A percentile compares a stretch with the other conserved stretches of the same genome.
Evolutionary conservation across 1,140 invertebrate genomes (phyloP).

Genomic region (Zeugodacus cucurbitae): DNA sequence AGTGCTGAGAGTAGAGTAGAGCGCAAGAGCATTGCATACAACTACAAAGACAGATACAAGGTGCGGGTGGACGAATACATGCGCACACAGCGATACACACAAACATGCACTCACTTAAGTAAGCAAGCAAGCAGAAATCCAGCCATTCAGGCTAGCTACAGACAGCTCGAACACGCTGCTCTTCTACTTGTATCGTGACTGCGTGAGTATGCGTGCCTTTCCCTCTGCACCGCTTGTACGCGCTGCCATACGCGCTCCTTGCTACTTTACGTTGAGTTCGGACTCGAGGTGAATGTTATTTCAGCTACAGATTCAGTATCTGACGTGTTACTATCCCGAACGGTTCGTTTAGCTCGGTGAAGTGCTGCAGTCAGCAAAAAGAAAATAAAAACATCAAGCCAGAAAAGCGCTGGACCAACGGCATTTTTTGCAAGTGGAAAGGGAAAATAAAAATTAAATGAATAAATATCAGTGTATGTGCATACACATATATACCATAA

Average conservation of each 20-base stretch:
- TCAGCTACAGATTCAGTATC: constrained; percentile 67
- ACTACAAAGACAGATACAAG: background rate
- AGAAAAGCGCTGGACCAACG: background rate
- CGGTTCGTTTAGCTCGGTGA: constrained; percentile 51
- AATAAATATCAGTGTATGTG: background rate
- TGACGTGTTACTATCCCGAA: constrained; percentile 65
- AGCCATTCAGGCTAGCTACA: background rate
- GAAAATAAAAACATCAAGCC: background rate
- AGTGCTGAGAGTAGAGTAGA: background rate
- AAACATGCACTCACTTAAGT: background rate
- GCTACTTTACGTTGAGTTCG: background rate
- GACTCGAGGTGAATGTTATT: constrained; percentile 54
- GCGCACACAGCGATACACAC: background rate
- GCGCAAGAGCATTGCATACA: constrained; percentile 6
- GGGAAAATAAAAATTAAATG: constrained; percentile 33
- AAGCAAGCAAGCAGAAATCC: background rate
- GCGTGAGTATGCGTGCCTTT: background rate
- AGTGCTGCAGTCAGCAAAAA: constrained; percentile 26
- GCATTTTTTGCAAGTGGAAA: constrained; percentile 3
- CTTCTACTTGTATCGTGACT: background rate
- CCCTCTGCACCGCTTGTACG: background rate
- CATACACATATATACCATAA: background rate
- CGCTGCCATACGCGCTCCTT: background rate
- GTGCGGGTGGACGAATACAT: background rate
- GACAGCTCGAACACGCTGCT: background rate